Conservation (phyloP, 1,140 invertebrate species). For the Procambarus virginalis region DNA sequence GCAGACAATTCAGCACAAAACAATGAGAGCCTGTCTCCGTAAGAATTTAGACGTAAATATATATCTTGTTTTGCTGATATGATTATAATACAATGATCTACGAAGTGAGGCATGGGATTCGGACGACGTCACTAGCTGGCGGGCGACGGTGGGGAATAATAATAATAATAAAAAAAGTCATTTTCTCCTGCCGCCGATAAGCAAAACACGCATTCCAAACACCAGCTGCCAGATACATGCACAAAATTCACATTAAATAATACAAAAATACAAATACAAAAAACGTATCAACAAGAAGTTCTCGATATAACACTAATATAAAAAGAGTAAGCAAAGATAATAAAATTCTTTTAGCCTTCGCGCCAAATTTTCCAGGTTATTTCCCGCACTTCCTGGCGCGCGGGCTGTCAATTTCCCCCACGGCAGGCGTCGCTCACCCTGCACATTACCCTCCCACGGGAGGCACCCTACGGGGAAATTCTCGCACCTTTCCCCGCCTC, state of each 20-base stretch:
- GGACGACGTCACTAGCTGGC: neutral
- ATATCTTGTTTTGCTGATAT: too few relatives aligned
- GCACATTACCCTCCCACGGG: conserved; percentile 1
- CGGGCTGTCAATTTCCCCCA: conserved; percentile 15
- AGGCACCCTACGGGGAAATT: neutral
- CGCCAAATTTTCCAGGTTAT: conserved; percentile 17
- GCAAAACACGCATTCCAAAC: neutral
- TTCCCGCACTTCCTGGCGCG: conserved; percentile 12
- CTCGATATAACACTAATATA: neutral
- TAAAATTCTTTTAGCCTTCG: neutral
- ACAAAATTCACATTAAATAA: too few relatives aligned
- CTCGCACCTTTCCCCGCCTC: conserved; percentile 6
- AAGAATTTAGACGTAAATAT: too few relatives aligned
- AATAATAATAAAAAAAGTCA: neutral
- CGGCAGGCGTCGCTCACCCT: conserved; percentile 2
- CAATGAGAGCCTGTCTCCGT: too few relatives aligned
- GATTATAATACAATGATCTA: too few relatives aligned
- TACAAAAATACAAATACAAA: too few relatives aligned
- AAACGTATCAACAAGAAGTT: too few relatives aligned
- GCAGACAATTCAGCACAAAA: too few relatives aligned
- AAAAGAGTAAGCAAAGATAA: neutral
- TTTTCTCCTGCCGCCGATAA: neutral
- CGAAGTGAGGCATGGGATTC: neutral
- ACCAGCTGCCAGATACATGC: neutral
- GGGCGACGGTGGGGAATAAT: neutral